A percentile compares a stretch with the other conserved stretches of the same genome.
Conservation (phyloP, 2,797 vertebrate species). For the Crenuchus spilurus region DNA sequence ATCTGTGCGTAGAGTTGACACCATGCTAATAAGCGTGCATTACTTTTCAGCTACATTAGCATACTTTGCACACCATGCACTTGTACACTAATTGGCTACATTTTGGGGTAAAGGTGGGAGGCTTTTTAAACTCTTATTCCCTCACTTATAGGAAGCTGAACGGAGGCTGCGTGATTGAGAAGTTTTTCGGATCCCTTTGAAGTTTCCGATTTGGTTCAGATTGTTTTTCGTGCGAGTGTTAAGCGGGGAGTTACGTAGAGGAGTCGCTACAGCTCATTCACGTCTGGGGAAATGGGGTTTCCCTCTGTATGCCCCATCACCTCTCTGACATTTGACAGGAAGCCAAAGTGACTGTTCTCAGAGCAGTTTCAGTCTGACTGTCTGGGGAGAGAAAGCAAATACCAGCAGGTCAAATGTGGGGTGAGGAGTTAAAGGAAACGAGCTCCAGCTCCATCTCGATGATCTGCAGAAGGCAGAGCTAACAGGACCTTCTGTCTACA, state of each 20-base stretch:
- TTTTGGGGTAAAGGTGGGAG: no score
- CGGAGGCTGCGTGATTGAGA: background rate
- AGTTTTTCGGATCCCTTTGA: background rate
- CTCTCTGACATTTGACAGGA: slow-evolving; percentile 45
- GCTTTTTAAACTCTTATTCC: no score
- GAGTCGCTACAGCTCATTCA: slow-evolving; percentile 5
- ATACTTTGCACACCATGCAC: no score
- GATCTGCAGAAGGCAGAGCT: background rate
- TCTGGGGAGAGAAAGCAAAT: slow-evolving; percentile 7
- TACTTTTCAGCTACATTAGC: no score
- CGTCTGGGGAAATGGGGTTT: slow-evolving; percentile 48
- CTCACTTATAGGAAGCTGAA: background rate
- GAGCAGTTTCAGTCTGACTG: slow-evolving; percentile 46
- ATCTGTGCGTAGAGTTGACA: no score
- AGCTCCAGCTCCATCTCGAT: background rate
- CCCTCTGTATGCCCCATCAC: slow-evolving; percentile 44
- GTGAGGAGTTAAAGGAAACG: slow-evolving; percentile 12
- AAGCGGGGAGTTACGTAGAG: slow-evolving; percentile 2
- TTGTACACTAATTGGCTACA: no score
- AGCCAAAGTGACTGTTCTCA: slow-evolving; percentile 20
- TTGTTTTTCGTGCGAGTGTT: background rate
- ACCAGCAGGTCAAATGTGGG: slow-evolving; percentile 8
- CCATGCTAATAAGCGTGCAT: no score
- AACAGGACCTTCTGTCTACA: background rate
- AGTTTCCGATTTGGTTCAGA: background rate